A percentile compares a stretch with the other conserved stretches of the same genome.
These are phyloP conservation scores for Asbolus verrucosus DNA, from an alignment of 1,140 invertebrate species.

Conservation along the genomic window DNA sequence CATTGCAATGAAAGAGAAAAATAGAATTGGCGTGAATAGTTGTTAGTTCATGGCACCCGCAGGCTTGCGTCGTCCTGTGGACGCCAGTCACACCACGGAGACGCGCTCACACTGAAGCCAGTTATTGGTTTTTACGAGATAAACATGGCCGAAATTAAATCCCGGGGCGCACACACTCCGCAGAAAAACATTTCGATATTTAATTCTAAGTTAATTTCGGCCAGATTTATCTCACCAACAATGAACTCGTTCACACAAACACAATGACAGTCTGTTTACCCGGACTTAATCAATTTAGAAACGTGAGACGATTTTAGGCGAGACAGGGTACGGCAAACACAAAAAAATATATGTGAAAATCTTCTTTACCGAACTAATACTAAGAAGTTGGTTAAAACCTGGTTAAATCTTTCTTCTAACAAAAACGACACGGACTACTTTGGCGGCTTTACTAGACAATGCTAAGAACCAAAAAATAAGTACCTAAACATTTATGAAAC, in stretches of 20 bases:
- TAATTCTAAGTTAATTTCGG: slow-evolving; percentile 62
- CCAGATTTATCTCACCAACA: slow-evolving; percentile 52
- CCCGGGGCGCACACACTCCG: slow-evolving; percentile 59
- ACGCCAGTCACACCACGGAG: slow-evolving; percentile 3
- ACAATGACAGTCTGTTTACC: slow-evolving; percentile 47
- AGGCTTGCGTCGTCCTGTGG: slow-evolving; percentile 29
- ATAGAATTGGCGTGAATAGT: slow-evolving; percentile 40
- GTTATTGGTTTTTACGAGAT: slow-evolving; percentile 64
- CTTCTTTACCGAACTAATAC: slow-evolving; percentile 21
- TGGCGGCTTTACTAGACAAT: neutral
- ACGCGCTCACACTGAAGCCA: slow-evolving; percentile 50
- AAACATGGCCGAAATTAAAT: slow-evolving; percentile 64
- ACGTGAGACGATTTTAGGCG: slow-evolving; percentile 17
- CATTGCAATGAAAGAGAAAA: slow-evolving; percentile 45
- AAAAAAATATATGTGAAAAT: slow-evolving; percentile 23
- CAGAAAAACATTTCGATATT: slow-evolving; percentile 64
- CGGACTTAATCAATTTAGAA: slow-evolving; percentile 35
- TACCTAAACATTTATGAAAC: too few species aligned
- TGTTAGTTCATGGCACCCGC: slow-evolving; percentile 36
- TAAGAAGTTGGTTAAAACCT: slow-evolving; percentile 12
- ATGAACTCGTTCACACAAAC: slow-evolving; percentile 47
- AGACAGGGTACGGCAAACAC: slow-evolving; percentile 15
- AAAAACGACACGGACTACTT: neutral
- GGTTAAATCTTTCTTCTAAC: slow-evolving; percentile 11
- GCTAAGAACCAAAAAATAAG: too few species aligned